Conservation (phyloP, 2,797 vertebrate species). For the Xerus rutilus region DNA sequence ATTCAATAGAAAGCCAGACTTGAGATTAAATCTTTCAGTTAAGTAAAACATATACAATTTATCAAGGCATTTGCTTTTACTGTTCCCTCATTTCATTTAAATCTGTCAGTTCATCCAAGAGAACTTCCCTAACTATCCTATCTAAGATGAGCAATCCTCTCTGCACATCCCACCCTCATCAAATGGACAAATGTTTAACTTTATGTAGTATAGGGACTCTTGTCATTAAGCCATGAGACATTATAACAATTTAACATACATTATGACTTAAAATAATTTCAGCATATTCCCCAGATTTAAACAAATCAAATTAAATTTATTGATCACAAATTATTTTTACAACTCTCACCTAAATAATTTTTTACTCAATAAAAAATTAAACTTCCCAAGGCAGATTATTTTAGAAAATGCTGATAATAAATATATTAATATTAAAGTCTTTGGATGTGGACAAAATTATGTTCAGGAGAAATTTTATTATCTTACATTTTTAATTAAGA, state of each 20-base stretch:
- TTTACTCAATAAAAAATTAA: background rate
- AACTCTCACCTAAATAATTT: background rate
- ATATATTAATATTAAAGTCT: background rate
- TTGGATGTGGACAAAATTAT: background rate
- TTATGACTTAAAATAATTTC: background rate
- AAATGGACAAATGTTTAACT: background rate
- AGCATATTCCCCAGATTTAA: background rate
- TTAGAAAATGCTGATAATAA: background rate
- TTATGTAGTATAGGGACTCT: background rate
- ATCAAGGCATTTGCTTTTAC: background rate
- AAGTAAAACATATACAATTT: background rate
- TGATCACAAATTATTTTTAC: background rate
- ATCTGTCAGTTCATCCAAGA: background rate
- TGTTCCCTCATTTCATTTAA: background rate
- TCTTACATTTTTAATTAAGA: background rate
- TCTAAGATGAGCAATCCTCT: background rate
- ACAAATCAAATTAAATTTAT: background rate
- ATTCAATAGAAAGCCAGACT: background rate
- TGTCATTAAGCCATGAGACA: background rate
- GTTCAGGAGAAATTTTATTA: constrained; percentile 22
- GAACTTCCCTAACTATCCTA: background rate
- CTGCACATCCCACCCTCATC: background rate
- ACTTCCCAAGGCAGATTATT: background rate
- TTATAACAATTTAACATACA: background rate
- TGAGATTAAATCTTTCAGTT: background rate